A percentile compares a stretch with the other conserved stretches of the same genome.
These are phyloP conservation scores for Trachymyrmex cornetzi DNA, from an alignment of 1,140 invertebrate genomes.

Conservation along the genomic window DNA sequence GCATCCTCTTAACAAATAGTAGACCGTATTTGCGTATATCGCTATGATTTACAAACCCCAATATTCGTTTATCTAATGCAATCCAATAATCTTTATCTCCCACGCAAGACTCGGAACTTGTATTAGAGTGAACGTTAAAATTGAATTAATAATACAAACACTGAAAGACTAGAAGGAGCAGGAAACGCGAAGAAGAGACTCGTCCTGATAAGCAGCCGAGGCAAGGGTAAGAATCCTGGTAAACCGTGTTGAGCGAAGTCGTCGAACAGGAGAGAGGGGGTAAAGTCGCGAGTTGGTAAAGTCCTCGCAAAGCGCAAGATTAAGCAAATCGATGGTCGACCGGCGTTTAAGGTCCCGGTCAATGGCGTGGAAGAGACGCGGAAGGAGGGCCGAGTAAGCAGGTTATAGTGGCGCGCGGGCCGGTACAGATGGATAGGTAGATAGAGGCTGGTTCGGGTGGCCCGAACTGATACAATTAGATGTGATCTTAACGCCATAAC, in stretches of 20 bases:
- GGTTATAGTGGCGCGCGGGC: slow-evolving; percentile 78
- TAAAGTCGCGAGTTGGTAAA: slow-evolving; percentile 71
- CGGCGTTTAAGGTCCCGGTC: slow-evolving; percentile 81
- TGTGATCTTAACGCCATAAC: slow-evolving; percentile 86
- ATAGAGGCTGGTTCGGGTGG: slow-evolving; percentile 79
- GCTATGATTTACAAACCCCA: neutral
- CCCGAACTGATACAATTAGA: slow-evolving; percentile 86
- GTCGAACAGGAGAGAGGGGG: slow-evolving; percentile 58
- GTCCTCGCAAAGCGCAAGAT: slow-evolving; percentile 78
- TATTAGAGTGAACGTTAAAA: slow-evolving; percentile 32
- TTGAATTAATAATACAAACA: slow-evolving; percentile 61
- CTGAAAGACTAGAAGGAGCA: neutral
- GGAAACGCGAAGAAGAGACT: neutral
- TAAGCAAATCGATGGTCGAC: slow-evolving; percentile 78
- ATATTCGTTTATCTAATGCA: neutral
- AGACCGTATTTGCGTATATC: neutral
- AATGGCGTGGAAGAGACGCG: slow-evolving; percentile 84
- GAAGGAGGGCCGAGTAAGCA: slow-evolving; percentile 81
- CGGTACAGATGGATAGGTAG: slow-evolving; percentile 83
- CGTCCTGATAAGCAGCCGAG: slow-evolving; percentile 67
- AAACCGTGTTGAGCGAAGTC: slow-evolving; percentile 67
- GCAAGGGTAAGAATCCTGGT: slow-evolving; percentile 66
- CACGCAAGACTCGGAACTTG: neutral
- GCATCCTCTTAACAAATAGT: slow-evolving; percentile 16
- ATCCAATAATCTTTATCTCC: slow-evolving; percentile 19